Conservation (phyloP, 2,888 invertebrate genomes). For the Tiphia femorata region DNA sequence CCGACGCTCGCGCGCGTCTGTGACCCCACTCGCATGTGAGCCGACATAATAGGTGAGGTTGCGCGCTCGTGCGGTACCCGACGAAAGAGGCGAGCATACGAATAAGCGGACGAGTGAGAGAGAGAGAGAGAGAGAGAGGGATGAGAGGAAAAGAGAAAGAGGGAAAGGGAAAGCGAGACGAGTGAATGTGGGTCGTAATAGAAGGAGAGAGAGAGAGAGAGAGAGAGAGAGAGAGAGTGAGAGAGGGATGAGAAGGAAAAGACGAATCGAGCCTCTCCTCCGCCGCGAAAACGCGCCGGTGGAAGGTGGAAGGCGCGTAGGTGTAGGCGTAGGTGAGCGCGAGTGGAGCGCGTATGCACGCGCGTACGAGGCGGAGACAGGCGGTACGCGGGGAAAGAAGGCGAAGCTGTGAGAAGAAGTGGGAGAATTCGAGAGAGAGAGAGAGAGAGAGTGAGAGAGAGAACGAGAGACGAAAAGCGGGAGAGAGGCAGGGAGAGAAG, state of each 20-base stretch:
- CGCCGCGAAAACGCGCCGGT: no score
- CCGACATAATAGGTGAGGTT: neutral
- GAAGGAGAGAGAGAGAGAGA: neutral
- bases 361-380: no score
- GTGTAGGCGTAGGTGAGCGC: no score
- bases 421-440: neutral
- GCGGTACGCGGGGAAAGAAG: no score
- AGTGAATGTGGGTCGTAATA: neutral
- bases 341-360: no score
- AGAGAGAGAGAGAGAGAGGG: neutral
- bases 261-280: slow-evolving; percentile 24
- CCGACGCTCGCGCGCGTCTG: slow-evolving; percentile 39
- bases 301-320: no score
- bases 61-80: neutral
- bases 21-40: neutral
- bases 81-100: neutral
- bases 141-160: neutral
- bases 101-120: neutral
- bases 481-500: neutral
- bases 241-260: slow-evolving; percentile 43
- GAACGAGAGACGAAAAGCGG: neutral
- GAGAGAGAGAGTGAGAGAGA: neutral
- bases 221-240: slow-evolving; percentile 26
- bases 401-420: no score
- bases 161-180: neutral